Evolutionary conservation across 2,888 invertebrate genomes (phyloP).

Genomic region (Sarcophaga rosellei): DNA sequence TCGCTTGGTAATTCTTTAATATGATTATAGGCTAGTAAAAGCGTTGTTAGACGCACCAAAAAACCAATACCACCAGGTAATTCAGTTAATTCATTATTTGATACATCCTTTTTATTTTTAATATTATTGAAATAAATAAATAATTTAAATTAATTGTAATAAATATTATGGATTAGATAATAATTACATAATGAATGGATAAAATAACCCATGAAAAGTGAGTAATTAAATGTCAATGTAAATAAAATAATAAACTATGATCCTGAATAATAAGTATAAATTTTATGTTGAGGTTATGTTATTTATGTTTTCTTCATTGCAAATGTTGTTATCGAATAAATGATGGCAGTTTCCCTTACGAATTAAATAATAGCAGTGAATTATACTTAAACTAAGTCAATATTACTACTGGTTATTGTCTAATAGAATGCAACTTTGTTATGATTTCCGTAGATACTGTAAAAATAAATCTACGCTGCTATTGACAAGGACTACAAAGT

Average conservation of each 20-base stretch:
- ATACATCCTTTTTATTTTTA: conserved; percentile 85
- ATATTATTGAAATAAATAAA: conserved; percentile 40
- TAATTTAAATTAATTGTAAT: neutral
- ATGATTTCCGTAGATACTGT: too few species aligned
- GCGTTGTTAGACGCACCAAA: conserved; percentile 88
- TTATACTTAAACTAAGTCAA: too few species aligned
- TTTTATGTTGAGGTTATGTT: too few species aligned
- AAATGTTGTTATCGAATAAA: too few species aligned
- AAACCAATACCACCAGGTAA: conserved; percentile 92
- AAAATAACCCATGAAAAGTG: too few species aligned
- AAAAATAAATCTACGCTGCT: too few species aligned
- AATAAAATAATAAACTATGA: neutral
- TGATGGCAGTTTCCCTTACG: too few species aligned
- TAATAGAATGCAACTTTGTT: too few species aligned
- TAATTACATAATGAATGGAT: neutral
- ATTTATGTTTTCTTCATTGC: too few species aligned
- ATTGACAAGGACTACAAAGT: too few species aligned
- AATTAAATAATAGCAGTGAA: too few species aligned
- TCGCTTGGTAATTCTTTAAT: conserved; percentile 89
- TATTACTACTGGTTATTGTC: too few species aligned
- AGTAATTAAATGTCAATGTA: neutral
- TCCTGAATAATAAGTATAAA: neutral
- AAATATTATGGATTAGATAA: neutral
- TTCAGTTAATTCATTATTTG: conserved; percentile 87
- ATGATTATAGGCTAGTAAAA: conserved; percentile 89